These are phyloP conservation scores for Elephas maximus DNA, from an alignment of 2,113 vertebrate species.

Conservation along the genomic window DNA sequence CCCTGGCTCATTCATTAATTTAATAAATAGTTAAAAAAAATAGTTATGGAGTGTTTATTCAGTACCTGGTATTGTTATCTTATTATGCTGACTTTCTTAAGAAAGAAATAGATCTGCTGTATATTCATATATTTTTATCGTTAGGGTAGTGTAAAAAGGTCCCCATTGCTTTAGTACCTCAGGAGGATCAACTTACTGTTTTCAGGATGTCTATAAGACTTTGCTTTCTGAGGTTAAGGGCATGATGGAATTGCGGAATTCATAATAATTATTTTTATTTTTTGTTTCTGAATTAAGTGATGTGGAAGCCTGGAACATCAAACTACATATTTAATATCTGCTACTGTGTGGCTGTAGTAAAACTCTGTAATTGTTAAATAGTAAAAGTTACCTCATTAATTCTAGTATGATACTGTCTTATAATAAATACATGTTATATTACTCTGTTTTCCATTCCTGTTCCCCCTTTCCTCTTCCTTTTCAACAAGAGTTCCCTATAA, in stretches of 20 bases:
- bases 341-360: neutral
- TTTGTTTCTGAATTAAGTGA: slow-evolving; percentile 40
- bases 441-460: neutral
- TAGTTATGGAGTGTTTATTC: slow-evolving; percentile 12
- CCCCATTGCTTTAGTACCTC: neutral
- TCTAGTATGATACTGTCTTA: neutral
- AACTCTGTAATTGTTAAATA: slow-evolving; percentile 42
- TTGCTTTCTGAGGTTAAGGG: neutral
- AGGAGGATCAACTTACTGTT: neutral
- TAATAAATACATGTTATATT: neutral
- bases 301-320: neutral
- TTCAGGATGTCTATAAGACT: neutral
- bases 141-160: slow-evolving; percentile 13
- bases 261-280: slow-evolving; percentile 10
- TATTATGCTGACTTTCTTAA: neutral
- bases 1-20: slow-evolving; percentile 43
- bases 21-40: slow-evolving; percentile 13
- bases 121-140: neutral
- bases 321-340: slow-evolving; percentile 15
- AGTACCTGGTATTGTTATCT: neutral
- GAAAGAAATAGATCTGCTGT: neutral
- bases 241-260: neutral
- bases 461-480: neutral
- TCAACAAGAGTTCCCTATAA: neutral
- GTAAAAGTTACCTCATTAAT: neutral